Percentiles rank a stretch among this genome's conserved stretches.
These are phyloP conservation scores for Pachycephus smyrnensis DNA, from an alignment of 2,888 invertebrate species.

Conservation along the genomic window DNA sequence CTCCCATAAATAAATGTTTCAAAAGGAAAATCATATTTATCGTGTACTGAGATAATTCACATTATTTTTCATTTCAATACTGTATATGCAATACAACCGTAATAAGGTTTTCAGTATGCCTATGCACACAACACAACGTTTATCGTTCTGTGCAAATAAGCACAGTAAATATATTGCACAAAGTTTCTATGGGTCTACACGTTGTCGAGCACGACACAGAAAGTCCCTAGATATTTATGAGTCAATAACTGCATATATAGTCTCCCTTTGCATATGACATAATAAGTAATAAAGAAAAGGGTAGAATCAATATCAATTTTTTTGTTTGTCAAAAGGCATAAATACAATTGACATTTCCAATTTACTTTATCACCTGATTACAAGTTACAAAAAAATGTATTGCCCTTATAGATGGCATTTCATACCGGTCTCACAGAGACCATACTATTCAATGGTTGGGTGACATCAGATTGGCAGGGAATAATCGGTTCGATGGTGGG, in stretches of 20 bases:
- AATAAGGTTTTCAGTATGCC: not conserved
- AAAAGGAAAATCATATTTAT: not conserved
- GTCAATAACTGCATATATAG: not conserved
- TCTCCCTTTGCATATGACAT: not conserved
- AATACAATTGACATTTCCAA: not conserved
- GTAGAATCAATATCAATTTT: not conserved
- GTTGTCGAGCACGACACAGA: not conserved
- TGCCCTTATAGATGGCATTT: conserved; percentile 67
- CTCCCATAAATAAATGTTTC: too few species aligned
- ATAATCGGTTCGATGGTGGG: conserved; percentile 73
- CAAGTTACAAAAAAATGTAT: not conserved
- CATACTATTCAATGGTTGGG: conserved; percentile 70
- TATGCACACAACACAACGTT: not conserved
- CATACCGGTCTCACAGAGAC: conserved; percentile 68
- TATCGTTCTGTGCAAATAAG: not conserved
- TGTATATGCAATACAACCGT: too few species aligned
- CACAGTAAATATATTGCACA: not conserved
- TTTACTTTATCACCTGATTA: not conserved
- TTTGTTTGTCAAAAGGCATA: not conserved
- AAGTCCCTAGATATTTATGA: not conserved
- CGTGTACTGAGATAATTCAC: not conserved
- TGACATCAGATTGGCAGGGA: conserved; percentile 63
- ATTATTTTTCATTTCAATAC: not conserved
- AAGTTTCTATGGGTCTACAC: not conserved
- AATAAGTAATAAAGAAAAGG: not conserved